Conservation (phyloP, 2,888 invertebrate species). For the Napeogenes sylphis region DNA sequence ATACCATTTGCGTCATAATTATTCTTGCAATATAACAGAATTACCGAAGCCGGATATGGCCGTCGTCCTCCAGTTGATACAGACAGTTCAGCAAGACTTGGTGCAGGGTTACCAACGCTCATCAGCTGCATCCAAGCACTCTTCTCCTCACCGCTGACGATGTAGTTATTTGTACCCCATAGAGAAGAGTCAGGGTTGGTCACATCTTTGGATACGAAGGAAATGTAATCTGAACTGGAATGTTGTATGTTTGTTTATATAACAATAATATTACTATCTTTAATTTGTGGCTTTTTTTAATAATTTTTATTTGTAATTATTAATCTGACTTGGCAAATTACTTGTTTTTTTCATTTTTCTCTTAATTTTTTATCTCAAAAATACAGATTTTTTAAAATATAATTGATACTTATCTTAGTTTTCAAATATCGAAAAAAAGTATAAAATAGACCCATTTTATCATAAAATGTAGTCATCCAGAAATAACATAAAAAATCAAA, state of each 20-base stretch:
- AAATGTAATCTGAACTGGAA: conserved; percentile 79
- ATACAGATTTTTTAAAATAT: too few species aligned
- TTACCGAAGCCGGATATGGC: conserved; percentile 79
- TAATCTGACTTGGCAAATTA: too few species aligned
- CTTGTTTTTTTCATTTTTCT: too few species aligned
- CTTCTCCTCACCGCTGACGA: conserved; percentile 82
- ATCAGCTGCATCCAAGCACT: conserved; percentile 66
- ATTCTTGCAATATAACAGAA: conserved; percentile 30
- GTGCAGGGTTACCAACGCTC: conserved; percentile 79
- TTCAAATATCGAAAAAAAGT: too few species aligned
- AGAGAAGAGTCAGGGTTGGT: conserved; percentile 76
- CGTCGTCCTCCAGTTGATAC: conserved; percentile 62
- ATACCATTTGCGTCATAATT: not conserved
- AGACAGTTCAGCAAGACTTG: conserved; percentile 73
- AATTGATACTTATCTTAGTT: too few species aligned
- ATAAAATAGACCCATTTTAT: too few species aligned
- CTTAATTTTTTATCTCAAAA: too few species aligned
- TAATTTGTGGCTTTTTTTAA: too few species aligned
- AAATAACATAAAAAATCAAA: conserved; percentile 2
- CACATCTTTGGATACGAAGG: conserved; percentile 81
- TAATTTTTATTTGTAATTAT: too few species aligned
- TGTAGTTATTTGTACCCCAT: conserved; percentile 85
- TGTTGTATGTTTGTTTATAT: not conserved
- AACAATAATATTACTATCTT: too few species aligned
- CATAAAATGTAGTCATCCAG: not conserved